These are phyloP conservation scores for Drosophila neocordata DNA, from an alignment of 1,140 invertebrate species.

Conservation along the genomic window DNA sequence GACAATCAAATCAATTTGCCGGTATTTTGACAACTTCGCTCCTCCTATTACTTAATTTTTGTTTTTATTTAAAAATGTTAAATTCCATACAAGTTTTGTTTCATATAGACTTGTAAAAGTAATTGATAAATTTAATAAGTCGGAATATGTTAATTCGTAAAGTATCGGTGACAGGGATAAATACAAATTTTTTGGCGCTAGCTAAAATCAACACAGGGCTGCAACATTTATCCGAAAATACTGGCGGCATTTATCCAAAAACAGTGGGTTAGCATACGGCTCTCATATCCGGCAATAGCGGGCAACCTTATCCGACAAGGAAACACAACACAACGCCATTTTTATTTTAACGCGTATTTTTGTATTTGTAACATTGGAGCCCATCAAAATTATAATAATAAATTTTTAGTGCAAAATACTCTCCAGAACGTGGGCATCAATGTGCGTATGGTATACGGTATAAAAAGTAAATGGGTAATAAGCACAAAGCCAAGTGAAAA, in stretches of 20 bases:
- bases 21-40: too few relatives aligned
- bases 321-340: constrained; percentile 11
- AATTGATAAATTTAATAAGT: too few relatives aligned
- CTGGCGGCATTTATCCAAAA: not conserved
- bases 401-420: constrained; percentile 67
- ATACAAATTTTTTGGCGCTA: not conserved
- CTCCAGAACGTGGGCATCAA: constrained; percentile 32
- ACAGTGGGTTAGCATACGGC: not conserved
- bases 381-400: constrained; percentile 30
- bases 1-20: too few relatives aligned
- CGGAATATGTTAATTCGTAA: too few relatives aligned
- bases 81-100: too few relatives aligned
- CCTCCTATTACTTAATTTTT: too few relatives aligned
- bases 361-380: constrained; percentile 55
- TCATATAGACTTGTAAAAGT: too few relatives aligned
- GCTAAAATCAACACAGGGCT: not conserved
- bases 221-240: not conserved
- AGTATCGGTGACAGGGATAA: too few relatives aligned
- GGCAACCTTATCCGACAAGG: constrained; percentile 7
- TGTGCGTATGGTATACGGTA: constrained; percentile 48
- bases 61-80: too few relatives aligned
- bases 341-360: constrained; percentile 10
- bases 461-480: constrained; percentile 45
- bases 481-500: constrained; percentile 56
- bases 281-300: not conserved